Base-by-base conservation (phyloP, 2,888 invertebrate genomes). In the Drosophila algonquin region DNA sequence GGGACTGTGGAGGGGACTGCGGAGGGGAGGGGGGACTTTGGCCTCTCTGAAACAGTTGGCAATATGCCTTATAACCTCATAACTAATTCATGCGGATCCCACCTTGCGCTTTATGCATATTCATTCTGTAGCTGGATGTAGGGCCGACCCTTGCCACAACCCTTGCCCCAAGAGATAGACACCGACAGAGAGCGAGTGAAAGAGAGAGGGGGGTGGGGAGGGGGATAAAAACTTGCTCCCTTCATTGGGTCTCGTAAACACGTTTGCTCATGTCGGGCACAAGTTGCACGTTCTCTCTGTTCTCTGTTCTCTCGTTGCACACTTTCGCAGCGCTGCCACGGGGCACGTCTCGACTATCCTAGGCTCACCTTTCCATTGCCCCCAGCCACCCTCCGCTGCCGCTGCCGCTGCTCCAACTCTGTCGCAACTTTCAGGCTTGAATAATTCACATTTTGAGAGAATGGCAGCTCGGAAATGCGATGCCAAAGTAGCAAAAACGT, bases 61-160 rank as follows among this genome's bases (percentile, higher is more conserved):
- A 69, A 67, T 76, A 65, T 63, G 68, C 59, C 67, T 67, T 73
- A 67, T 73, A 59, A 61, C 65, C 85, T 75, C 72, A 78, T 78
- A 75, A 80, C 68, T 78, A 81, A 85, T 82, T 81, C 78, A 82
- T 75, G 73, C 45, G 55, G 72, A 50, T 54, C 68, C 77, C 79
- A 76, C 74, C 77, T 84, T 67, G 63, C 71, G 62, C 73, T 73
- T 73, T 76, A 80, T 81, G 85, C 82, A 84, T 76, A 80, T 84
- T 80, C 70, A 81, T 72, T 68, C 59, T 63, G 57, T 48, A 50
- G 67, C 35, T 46, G 70, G 40, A 40, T 18, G 35, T 12, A 14
- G 35, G 5, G 40, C 1, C 21, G 14, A 21, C 14, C 35, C 12
- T 16, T 59, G 50, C 50, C 44, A 27, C 40, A 40, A 40, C 40